Percentiles rank a stretch among this genome's conserved stretches.
Conservation (phyloP, 2,888 invertebrate genomes). For the Stictocephala bisonia region DNA sequence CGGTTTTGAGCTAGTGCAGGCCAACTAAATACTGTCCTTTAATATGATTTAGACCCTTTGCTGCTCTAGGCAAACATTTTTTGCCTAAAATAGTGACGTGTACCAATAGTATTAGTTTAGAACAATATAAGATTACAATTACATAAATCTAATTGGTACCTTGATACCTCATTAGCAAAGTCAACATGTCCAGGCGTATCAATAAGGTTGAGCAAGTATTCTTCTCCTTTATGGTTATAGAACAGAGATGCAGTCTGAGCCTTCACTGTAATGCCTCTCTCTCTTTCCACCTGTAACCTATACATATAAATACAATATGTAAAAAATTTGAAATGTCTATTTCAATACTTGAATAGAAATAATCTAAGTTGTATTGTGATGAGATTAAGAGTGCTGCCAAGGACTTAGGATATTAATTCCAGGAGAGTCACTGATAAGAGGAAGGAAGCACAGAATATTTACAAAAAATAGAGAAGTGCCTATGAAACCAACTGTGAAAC, state of each 20-base stretch:
- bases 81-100: no score
- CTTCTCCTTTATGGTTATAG: constrained; percentile 75
- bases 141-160: no score
- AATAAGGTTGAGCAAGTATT: constrained; percentile 91
- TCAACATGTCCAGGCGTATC: constrained; percentile 99
- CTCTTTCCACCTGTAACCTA: constrained; percentile 83
- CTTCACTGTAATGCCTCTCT: constrained; percentile 98
- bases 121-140: no score
- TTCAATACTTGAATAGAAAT: not conserved
- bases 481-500: no score
- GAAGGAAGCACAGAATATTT: no score
- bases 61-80: no score
- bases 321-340: not conserved
- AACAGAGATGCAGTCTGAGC: constrained; percentile 94
- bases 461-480: no score
- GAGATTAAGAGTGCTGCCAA: not conserved
- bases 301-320: constrained; percentile 53
- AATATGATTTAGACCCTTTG: no score
- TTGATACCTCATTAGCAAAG: constrained; percentile 93
- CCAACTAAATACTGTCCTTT: no score
- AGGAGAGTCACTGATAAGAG: no score
- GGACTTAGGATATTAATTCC: not conserved
- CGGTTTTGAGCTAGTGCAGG: no score
- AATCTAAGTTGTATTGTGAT: not conserved
- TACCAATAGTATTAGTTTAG: no score